phyloP scores from a whole-genome alignment of 2,888 invertebrate genomes.

The Coecobrya sp. region DNA sequence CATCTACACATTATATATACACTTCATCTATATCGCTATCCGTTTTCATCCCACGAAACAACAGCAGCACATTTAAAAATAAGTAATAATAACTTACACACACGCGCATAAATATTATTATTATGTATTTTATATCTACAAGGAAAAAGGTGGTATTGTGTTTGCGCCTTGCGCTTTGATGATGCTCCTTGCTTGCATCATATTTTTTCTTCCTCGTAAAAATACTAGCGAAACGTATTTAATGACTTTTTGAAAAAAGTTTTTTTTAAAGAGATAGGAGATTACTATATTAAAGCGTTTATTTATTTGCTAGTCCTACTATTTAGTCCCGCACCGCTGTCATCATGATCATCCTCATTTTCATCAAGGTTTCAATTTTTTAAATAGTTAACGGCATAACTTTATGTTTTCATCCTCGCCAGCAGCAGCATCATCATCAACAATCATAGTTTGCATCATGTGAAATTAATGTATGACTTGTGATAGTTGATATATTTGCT shows the following conservation, averaged over 20 bases:
- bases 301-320: background rate
- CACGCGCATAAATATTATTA: constrained; percentile 27
- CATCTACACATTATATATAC: background rate
- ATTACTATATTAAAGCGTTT: too few species aligned
- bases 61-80: background rate
- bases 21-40: background rate
- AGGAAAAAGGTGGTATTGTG: constrained; percentile 28
- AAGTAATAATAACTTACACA: constrained; percentile 1
- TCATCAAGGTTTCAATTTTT: constrained; percentile 70
- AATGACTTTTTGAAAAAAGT: constrained; percentile 38
- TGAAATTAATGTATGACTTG: background rate
- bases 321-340: background rate
- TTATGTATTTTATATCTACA: constrained; percentile 28
- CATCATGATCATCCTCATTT: constrained; percentile 39
- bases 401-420: constrained; percentile 52
- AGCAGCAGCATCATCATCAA: background rate
- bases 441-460: background rate
- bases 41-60: constrained; percentile 6
- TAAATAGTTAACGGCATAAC: background rate
- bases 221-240: background rate
- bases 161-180: background rate
- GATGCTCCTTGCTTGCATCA: constrained; percentile 47
- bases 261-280: background rate
- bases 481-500: constrained; percentile 18
- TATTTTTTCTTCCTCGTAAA: constrained; percentile 28